phyloP scores from a whole-genome alignment of 1,140 invertebrate species.

The Bicyclus anynana region DNA sequence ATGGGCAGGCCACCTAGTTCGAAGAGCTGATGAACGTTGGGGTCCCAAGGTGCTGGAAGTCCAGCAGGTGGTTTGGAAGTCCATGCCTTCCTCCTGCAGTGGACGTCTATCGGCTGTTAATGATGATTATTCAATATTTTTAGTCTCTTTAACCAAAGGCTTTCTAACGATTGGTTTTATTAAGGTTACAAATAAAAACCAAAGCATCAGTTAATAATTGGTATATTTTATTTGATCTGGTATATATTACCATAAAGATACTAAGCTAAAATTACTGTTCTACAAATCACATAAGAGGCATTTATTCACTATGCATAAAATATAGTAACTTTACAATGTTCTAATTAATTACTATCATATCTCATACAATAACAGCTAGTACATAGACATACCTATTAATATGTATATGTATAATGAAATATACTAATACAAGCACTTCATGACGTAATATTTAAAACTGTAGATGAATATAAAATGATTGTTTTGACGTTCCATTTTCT shows the following conservation, averaged over 20 bases:
- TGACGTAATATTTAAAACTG: neutral
- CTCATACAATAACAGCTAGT: too few relatives aligned
- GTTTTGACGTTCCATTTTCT: too few relatives aligned
- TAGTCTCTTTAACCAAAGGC: too few relatives aligned
- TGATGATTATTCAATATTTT: too few relatives aligned
- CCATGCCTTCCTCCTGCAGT: too few relatives aligned
- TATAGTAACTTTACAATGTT: constrained; percentile 1
- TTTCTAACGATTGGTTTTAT: too few relatives aligned
- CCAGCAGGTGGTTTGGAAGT: too few relatives aligned
- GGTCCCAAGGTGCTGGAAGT: too few relatives aligned
- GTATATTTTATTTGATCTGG: constrained; percentile 9
- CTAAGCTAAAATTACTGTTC: constrained; percentile 10
- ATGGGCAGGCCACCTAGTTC: too few relatives aligned
- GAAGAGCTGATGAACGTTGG: too few relatives aligned
- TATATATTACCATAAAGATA: constrained; percentile 10
- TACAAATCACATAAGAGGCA: constrained; percentile 16
- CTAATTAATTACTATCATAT: neutral
- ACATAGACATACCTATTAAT: neutral
- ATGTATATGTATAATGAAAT: neutral
- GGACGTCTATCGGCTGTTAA: too few relatives aligned
- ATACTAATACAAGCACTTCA: neutral
- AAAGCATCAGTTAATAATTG: constrained; percentile 4
- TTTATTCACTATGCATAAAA: constrained; percentile 8
- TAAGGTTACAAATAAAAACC: constrained; percentile 2
- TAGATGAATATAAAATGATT: too few relatives aligned